A percentile compares a stretch with the other conserved stretches of the same genome.
Conservation (phyloP, 2,888 invertebrate genomes). For the Craniophora ligustri region DNA sequence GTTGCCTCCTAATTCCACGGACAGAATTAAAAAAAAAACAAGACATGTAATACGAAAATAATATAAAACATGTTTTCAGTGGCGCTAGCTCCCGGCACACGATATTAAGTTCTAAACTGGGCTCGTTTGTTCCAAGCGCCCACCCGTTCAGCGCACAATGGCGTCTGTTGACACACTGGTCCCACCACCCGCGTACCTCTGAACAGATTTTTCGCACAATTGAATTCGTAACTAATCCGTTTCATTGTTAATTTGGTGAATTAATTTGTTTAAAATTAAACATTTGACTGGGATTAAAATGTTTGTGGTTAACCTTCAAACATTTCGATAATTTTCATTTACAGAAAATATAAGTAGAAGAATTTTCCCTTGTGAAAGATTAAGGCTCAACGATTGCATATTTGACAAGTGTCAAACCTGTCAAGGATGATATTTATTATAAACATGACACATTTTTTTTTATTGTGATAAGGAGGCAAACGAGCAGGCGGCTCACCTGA, state of each 20-base stretch:
- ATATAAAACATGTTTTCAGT: not conserved
- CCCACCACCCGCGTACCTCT: slow-evolving; percentile 45
- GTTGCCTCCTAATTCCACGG: too few species aligned
- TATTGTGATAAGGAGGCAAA: too few species aligned
- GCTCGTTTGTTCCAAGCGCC: slow-evolving; percentile 26
- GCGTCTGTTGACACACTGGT: slow-evolving; percentile 58
- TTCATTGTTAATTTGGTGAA: slow-evolving; percentile 70
- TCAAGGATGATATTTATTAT: too few species aligned
- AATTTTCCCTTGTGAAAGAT: too few species aligned
- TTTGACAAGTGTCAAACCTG: too few species aligned
- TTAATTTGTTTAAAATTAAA: slow-evolving; percentile 67
- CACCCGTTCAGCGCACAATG: slow-evolving; percentile 47
- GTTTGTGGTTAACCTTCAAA: slow-evolving; percentile 1
- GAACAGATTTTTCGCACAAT: slow-evolving; percentile 79
- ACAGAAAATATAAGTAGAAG: too few species aligned
- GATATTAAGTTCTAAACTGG: slow-evolving; percentile 29
- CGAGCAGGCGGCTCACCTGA: too few species aligned
- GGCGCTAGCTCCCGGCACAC: slow-evolving; percentile 18
- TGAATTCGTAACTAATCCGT: slow-evolving; percentile 81
- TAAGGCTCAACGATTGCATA: too few species aligned
- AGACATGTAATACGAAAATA: slow-evolving; percentile 1
- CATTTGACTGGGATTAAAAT: slow-evolving; percentile 32
- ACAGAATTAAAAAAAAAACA: not conserved
- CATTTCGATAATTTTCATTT: not conserved
- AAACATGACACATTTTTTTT: too few species aligned